Percentiles rank a stretch among this genome's conserved stretches.
Evolutionary conservation across 1,140 invertebrate genomes (phyloP).

Genomic region (Apolygus lucorum): DNA sequence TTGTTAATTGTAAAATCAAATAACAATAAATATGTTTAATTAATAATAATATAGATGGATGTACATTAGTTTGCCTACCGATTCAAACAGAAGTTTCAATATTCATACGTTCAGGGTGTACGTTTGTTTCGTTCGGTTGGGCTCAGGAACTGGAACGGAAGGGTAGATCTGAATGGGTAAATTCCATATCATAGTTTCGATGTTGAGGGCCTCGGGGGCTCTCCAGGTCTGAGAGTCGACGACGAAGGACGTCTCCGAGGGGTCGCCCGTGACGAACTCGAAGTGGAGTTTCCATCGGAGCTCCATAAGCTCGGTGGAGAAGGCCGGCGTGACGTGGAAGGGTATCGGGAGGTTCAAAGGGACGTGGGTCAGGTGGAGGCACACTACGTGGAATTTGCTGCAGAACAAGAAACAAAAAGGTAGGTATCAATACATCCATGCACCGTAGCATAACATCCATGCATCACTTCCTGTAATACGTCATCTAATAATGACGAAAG

Average conservation of each 20-base stretch:
- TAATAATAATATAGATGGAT: too few relatives aligned
- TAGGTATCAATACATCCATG: too few relatives aligned
- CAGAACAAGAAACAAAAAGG: conserved; percentile 48
- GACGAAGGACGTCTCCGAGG: conserved; percentile 21
- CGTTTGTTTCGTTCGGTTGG: conserved; percentile 31
- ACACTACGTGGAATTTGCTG: conserved; percentile 87
- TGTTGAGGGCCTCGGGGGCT: conserved; percentile 72
- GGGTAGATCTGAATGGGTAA: conserved; percentile 87
- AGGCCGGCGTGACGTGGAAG: conserved; percentile 85
- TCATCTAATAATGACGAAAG: too few relatives aligned
- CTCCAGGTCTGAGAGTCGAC: conserved; percentile 51
- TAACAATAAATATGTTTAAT: too few relatives aligned
- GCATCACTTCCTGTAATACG: too few relatives aligned
- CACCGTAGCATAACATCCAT: too few relatives aligned
- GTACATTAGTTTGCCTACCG: too few relatives aligned
- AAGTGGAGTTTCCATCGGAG: conserved; percentile 84
- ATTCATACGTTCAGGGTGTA: not conserved
- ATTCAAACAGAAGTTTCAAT: too few relatives aligned
- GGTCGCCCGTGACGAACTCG: conserved; percentile 80
- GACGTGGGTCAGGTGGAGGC: conserved; percentile 75
- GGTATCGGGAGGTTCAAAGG: conserved; percentile 89
- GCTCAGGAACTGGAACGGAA: conserved; percentile 72
- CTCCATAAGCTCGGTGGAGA: conserved; percentile 72
- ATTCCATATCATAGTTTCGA: conserved; percentile 98
- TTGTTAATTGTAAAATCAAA: too few relatives aligned